Evolutionary conservation across 2,888 invertebrate genomes (phyloP), one percentile per base, ranked within the genome.

Genomic region (Galeopsomyia nigrocyanea): DNA sequence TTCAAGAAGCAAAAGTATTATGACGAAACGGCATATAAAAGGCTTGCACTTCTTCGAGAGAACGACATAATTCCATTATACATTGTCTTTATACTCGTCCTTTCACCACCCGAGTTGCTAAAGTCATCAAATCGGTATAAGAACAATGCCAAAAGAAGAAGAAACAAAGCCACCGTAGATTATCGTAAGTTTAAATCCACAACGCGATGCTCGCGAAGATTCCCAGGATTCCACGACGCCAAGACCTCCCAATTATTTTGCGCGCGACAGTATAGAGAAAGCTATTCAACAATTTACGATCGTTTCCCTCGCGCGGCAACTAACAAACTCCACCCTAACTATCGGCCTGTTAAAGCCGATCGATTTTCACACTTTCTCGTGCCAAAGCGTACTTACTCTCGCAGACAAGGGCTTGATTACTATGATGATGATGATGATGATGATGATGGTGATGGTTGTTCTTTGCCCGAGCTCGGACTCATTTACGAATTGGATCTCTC

Each of bases 341-440:
- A 39, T 51, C 50, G 17, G 47, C 49, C 17, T 7, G 16, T 3
- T 50, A 13, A 21, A 26, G 47, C 31, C 31, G 66, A 75, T 77
- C 66, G 71, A 68, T 69, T 68, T 76, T 76, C 75, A 71, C 76
- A 77, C 77, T 77, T 77, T 77, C 75, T 74, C 76, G 71, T 64
- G 74, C 47, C 64, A 16, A 46, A 26, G 17, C 19, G 1, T 53
- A 6, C 47, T 21, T 62, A 21, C 39, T 6, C 17, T 26, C 26
- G 2, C 26, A 3, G 26, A 5, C 62, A 64, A 63, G 60, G 58
- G 31, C 62, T 26, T 55, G 60, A 58, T 67, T 51, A 26, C 46
- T 21, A 14, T 53, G 19, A 21, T 17, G 17, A 39, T 46, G 17
- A 5, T 26, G n/a, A n/a, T n/a, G n/a, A 14, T 53, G 19, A 21